Conservation (phyloP, 2,797 vertebrate genomes). For the Enteromius mattozi region DNA sequence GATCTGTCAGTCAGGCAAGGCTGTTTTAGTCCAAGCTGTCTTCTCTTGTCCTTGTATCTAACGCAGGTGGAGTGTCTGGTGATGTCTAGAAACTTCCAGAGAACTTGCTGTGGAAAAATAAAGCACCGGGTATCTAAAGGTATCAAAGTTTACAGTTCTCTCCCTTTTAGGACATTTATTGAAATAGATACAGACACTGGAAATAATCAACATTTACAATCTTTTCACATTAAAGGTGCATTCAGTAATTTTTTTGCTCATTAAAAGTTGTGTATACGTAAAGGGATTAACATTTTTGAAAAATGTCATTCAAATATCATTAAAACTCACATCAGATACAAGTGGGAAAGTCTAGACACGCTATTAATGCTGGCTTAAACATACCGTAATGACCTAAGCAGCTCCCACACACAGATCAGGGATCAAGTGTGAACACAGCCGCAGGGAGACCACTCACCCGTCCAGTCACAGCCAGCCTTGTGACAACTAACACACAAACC, state of each 20-base stretch:
- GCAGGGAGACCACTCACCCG: neutral
- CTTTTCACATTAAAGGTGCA: neutral
- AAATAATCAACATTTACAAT: neutral
- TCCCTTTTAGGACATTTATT: neutral
- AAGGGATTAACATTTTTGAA: neutral
- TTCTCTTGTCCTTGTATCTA: conserved; percentile 16
- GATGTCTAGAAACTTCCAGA: conserved; percentile 29
- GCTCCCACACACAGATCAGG: conserved; percentile 1
- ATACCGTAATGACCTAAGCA: neutral
- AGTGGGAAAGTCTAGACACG: neutral
- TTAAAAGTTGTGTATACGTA: too few relatives aligned
- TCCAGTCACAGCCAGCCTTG: neutral
- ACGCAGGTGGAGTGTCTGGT: conserved; percentile 27
- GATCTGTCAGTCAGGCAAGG: conserved; percentile 30
- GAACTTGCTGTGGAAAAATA: neutral
- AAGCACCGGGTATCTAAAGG: neutral
- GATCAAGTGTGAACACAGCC: conserved; percentile 1
- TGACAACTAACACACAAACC: neutral
- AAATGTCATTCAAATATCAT: neutral
- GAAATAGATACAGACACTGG: neutral
- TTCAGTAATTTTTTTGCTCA: neutral
- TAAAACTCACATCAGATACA: neutral
- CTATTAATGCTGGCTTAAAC: neutral
- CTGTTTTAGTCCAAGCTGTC: conserved; percentile 39
- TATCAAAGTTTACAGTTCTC: neutral